Percentiles rank a stretch among this genome's conserved stretches.
Conservation (phyloP, 2,888 invertebrate species). For the Drosophila mercatorum region DNA sequence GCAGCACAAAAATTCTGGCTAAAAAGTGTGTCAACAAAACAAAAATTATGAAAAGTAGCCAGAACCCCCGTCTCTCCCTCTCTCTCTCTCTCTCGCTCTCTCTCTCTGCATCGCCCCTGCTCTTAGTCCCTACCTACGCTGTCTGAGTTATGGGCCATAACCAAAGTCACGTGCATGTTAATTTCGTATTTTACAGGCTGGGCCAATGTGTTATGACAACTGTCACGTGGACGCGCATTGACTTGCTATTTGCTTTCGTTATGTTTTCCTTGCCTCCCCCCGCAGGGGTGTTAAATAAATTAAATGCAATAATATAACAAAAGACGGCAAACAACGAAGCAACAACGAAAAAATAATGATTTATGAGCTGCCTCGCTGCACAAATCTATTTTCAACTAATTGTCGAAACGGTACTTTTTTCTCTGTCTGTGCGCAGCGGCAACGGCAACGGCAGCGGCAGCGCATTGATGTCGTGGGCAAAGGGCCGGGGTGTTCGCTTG, state of each 20-base stretch:
- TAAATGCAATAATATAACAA: conserved; percentile 42
- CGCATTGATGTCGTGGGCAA: conserved; percentile 29
- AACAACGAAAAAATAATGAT: conserved; percentile 42
- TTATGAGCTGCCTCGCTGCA: conserved; percentile 45
- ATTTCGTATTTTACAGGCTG: conserved; percentile 34
- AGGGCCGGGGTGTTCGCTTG: too few relatives aligned
- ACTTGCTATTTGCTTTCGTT: conserved; percentile 45
- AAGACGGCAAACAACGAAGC: conserved; percentile 1
- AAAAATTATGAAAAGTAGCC: conserved; percentile 36
- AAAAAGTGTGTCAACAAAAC: conserved; percentile 49
- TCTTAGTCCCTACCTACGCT: neutral
- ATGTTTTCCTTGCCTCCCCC: neutral
- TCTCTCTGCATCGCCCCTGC: neutral
- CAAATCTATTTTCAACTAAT: conserved; percentile 69
- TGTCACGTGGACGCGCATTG: conserved; percentile 55
- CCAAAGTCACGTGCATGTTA: conserved; percentile 58
- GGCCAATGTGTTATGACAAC: conserved; percentile 46
- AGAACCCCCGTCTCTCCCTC: neutral
- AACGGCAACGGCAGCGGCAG: conserved; percentile 14
- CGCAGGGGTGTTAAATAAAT: conserved; percentile 51
- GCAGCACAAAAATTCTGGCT: conserved; percentile 27
- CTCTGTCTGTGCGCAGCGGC: neutral
- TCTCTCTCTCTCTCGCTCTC: too few relatives aligned
- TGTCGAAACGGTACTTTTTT: conserved; percentile 55
- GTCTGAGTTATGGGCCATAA: conserved; percentile 36